Percentiles rank a stretch among this genome's conserved stretches.
These are phyloP conservation scores for Periophthalmus magnuspinnatus DNA, from an alignment of 2,797 vertebrate genomes.

Conservation along the genomic window DNA sequence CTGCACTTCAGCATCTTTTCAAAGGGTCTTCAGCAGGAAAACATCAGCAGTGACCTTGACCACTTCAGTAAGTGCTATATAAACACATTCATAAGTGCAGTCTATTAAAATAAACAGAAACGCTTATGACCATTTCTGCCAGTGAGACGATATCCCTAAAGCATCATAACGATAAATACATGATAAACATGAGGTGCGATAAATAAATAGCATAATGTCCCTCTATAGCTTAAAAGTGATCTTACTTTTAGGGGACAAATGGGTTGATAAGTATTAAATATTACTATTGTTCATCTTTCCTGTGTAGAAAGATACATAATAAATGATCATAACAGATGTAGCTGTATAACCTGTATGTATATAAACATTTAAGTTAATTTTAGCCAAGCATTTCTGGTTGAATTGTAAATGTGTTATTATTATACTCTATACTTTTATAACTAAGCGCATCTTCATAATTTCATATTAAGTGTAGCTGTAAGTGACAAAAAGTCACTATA, in stretches of 20 bases:
- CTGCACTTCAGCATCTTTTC: not conserved
- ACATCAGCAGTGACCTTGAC: too few species aligned
- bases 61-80: too few species aligned
- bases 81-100: too few species aligned
- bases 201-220: not conserved
- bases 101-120: not conserved
- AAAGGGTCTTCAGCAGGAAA: not conserved
- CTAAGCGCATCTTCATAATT: not conserved
- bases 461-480: not conserved
- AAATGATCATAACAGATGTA: too few species aligned
- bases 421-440: too few species aligned
- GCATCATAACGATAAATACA: not conserved
- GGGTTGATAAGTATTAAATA: too few species aligned
- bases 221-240: too few species aligned
- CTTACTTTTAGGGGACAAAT: too few species aligned
- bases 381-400: not conserved
- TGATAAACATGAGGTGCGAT: not conserved
- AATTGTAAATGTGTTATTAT: not conserved
- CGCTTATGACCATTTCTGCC: not conserved
- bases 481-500: not conserved
- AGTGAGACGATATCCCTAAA: not conserved
- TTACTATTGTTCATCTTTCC: too few species aligned
- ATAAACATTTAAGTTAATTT: too few species aligned
- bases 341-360: too few species aligned
- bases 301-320: too few species aligned